phyloP scores from a whole-genome alignment of 1,140 invertebrate species.

The Zelostemma sp. region DNA sequence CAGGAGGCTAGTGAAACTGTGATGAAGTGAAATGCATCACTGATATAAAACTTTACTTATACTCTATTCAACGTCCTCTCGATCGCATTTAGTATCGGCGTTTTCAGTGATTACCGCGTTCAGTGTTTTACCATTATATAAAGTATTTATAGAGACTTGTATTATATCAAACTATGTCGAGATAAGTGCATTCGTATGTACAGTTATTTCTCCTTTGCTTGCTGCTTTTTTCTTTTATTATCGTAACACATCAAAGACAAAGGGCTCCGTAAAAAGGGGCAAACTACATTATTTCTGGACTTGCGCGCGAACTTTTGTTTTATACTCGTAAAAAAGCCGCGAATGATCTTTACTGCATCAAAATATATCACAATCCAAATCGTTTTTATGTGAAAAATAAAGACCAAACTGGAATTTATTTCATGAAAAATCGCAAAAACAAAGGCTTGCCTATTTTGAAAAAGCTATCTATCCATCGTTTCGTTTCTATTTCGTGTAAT shows the following conservation, averaged over 20 bases:
- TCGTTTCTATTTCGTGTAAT: constrained; percentile 13
- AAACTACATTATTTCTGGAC: not conserved
- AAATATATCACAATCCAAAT: constrained; percentile 62
- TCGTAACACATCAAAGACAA: constrained; percentile 52
- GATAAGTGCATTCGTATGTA: constrained; percentile 64
- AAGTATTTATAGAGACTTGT: constrained; percentile 67
- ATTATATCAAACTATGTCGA: constrained; percentile 68
- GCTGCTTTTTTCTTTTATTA: constrained; percentile 39
- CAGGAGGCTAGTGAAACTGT: constrained; percentile 50
- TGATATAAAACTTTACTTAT: constrained; percentile 69
- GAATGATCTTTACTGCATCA: constrained; percentile 15
- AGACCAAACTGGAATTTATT: constrained; percentile 54
- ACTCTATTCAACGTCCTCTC: constrained; percentile 59
- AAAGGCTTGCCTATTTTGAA: constrained; percentile 1
- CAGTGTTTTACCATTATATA: constrained; percentile 52
- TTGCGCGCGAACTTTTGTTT: not conserved
- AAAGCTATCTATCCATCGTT: constrained; percentile 9
- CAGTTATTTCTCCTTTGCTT: constrained; percentile 54
- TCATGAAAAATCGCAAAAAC: constrained; percentile 41
- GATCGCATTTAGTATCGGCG: constrained; percentile 54
- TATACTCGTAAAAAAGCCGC: constrained; percentile 14
- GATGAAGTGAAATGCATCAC: constrained; percentile 62
- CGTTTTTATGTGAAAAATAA: constrained; percentile 54
- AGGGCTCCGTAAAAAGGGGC: constrained; percentile 5
- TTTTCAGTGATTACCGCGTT: constrained; percentile 63